Evolutionary conservation across 2,888 invertebrate genomes (phyloP).

Genomic region (Lomographa bimaculata): DNA sequence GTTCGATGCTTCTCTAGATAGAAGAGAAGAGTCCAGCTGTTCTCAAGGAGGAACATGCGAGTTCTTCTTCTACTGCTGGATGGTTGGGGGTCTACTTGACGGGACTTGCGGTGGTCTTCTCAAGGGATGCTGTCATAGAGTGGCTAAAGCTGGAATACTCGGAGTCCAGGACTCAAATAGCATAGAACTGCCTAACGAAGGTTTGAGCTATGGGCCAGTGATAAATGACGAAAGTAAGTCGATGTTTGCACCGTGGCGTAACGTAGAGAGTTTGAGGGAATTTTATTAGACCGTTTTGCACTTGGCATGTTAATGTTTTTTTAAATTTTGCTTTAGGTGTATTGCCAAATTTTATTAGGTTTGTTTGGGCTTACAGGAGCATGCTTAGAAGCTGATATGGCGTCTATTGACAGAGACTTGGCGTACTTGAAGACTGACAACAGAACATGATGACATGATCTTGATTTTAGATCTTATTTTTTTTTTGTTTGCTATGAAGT

Average conservation of each 20-base stretch:
- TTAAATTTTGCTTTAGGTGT: no score
- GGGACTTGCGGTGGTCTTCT: conserved; percentile 92
- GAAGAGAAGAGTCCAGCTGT: conserved; percentile 83
- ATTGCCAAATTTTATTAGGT: no score
- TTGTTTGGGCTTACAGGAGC: no score
- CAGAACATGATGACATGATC: no score
- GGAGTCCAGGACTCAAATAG: conserved; percentile 86
- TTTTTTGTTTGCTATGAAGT: no score
- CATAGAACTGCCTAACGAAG: conserved; percentile 84
- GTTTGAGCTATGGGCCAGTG: conserved; percentile 88
- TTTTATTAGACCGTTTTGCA: no score
- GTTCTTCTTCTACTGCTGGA: conserved; percentile 96
- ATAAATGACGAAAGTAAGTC: conserved; percentile 91
- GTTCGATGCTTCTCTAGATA: conserved; percentile 23
- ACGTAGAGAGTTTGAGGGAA: conserved; percentile 24
- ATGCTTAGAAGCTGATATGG: no score
- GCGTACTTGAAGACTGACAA: no score
- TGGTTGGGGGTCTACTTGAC: conserved; percentile 93
- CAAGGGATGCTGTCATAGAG: conserved; percentile 94
- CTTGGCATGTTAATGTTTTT: no score
- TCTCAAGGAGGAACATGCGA: conserved; percentile 92
- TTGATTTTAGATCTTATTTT: no score
- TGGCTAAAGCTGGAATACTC: conserved; percentile 85
- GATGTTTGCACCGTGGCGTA: conserved; percentile 47
- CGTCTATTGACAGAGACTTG: no score